A percentile compares a stretch with the other conserved stretches of the same genome.
Evolutionary conservation across 2,888 invertebrate genomes (phyloP).

Genomic region (Chorisops tibialis): DNA sequence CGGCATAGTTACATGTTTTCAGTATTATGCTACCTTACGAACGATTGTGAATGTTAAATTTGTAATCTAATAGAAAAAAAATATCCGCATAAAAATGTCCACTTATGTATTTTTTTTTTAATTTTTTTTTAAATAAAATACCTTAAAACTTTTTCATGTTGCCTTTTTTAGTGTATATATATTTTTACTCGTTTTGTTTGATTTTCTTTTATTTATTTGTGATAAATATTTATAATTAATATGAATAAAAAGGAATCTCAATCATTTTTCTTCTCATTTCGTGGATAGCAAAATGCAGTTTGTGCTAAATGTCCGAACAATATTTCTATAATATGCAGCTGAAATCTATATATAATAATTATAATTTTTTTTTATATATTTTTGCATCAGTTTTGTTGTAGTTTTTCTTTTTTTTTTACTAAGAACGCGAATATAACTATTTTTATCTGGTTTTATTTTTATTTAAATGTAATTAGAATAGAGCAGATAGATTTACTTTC

Average conservation of each 20-base stretch:
- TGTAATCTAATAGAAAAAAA: no score
- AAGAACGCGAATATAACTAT: background rate
- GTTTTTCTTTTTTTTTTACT: background rate
- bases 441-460: background rate
- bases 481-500: slow-evolving; percentile 1
- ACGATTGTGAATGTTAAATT: no score
- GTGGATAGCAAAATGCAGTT: slow-evolving; percentile 23
- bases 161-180: slow-evolving; percentile 15
- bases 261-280: slow-evolving; percentile 17
- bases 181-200: background rate
- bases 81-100: slow-evolving; percentile 18
- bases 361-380: slow-evolving; percentile 3
- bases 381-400: slow-evolving; percentile 7
- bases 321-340: background rate
- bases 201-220: slow-evolving; percentile 18
- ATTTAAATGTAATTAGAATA: slow-evolving; percentile 10
- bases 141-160: slow-evolving; percentile 30
- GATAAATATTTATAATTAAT: slow-evolving; percentile 20
- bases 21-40: no score
- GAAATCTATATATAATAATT: background rate
- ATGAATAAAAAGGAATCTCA: slow-evolving; percentile 24
- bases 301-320: slow-evolving; percentile 36
- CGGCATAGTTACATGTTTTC: no score
- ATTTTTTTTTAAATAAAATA: slow-evolving; percentile 17
- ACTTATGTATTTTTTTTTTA: slow-evolving; percentile 30